phyloP scores from a whole-genome alignment of 2,113 vertebrate genomes.

The Oceanites oceanicus region DNA sequence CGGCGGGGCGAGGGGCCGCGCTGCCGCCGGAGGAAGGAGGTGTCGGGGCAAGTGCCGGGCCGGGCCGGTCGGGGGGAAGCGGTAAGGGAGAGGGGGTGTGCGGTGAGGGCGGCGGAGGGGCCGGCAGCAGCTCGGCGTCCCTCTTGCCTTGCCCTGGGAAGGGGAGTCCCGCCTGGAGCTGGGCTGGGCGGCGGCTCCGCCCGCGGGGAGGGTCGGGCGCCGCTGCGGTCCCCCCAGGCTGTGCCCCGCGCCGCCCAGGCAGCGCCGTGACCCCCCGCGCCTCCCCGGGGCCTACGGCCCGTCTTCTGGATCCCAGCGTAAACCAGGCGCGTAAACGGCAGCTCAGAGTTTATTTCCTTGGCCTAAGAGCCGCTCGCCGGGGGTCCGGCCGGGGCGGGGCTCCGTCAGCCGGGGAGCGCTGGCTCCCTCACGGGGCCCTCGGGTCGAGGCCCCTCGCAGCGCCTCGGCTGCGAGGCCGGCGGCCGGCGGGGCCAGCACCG shows the following conservation, averaged over 20 bases:
- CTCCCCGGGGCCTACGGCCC: accelerated
- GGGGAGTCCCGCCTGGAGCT: too few species aligned
- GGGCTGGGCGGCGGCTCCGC: not conserved
- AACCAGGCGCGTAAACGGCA: accelerated
- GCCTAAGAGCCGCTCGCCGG: accelerated
- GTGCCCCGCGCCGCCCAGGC: accelerated
- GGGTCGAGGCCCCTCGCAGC: not conserved
- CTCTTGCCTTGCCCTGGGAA: too few species aligned
- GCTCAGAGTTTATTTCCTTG: not conserved
- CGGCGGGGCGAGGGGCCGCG: too few species aligned
- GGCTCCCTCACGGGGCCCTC: not conserved
- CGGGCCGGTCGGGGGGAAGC: not conserved
- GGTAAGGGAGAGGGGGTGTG: not conserved
- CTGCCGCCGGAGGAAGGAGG: not conserved
- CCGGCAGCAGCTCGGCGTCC: too few species aligned
- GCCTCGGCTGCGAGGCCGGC: accelerated
- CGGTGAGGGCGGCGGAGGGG: not conserved
- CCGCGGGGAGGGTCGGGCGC: accelerated
- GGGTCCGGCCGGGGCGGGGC: accelerated
- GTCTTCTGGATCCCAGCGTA: not conserved
- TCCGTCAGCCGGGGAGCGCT: accelerated
- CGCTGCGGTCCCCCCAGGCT: not conserved
- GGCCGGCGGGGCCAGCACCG: accelerated
- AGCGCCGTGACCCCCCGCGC: not conserved
- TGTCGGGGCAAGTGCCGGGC: not conserved